Evolutionary conservation across 2,797 vertebrate genomes (phyloP), one percentile per base, ranked within the genome.

Genomic region (Anguilla obscura): DNA sequence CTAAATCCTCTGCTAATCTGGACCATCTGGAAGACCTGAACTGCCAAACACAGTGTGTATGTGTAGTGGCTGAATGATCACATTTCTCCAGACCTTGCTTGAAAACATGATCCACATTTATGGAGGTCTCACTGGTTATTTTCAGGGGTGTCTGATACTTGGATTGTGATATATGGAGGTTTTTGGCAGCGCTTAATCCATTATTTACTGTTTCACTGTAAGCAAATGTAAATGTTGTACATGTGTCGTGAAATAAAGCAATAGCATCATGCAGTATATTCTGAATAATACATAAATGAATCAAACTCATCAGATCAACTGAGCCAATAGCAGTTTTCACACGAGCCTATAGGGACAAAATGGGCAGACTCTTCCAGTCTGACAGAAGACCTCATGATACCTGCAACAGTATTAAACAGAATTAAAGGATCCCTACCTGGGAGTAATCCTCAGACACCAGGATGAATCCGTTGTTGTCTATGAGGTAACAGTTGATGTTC

Each of bases 381-480:
- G 56, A 14, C 56, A 58, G 16, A 58, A 58, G 56, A 58, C 56
- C 56, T 14, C 16, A 18, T 16, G 14, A 58, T 58, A 14, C 14
- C 63, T n/a, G 6, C 24, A 69, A 27, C 63, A 69, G 63, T 7
- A 21, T 1, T 45, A 45, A 21, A 14, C 74, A 8, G 52, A 79
- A 87, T 48, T 50, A 63, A 74, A 14, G 12, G 18, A 69, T 45
- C 48, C 90, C 89, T 93, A 97, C 97, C 94, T 97, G 95, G 12
- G 93, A 94, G 30, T 95, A 96, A 92, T 97, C 97, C 94, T 97
- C 97, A 79, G 97, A 95, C 27, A 98, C 97, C 91, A 98, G 95
- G 92, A 98, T 97, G 91, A 97, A 98, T 87, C 97, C 97, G 83
- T 97, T 98, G 92, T 97, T 97, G 94, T 98, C 97, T 91, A 98